Evolutionary conservation across 1,140 invertebrate genomes (phyloP).

Genomic region (Triops cancriformis): DNA sequence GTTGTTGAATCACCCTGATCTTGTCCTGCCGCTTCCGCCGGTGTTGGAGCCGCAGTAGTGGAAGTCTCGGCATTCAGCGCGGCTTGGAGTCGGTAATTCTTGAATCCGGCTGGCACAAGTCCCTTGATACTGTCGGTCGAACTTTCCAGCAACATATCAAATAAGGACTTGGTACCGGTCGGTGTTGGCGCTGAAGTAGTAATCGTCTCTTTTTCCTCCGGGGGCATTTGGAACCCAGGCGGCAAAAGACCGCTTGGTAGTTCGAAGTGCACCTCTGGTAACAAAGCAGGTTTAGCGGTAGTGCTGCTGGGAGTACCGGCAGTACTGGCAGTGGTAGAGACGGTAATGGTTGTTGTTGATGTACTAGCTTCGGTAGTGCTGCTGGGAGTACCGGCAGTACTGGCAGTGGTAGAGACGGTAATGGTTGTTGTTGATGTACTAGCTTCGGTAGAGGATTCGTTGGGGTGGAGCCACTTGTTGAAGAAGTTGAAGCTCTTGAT

Average conservation of each 20-base stretch:
- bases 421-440: constrained; percentile 16
- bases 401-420: constrained; percentile 27
- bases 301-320: neutral
- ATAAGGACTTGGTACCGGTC: neutral
- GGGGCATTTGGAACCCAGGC: neutral
- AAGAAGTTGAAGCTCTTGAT: constrained; percentile 36
- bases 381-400: neutral
- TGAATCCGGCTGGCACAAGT: constrained; percentile 22
- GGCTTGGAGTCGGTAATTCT: neutral
- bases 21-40: neutral
- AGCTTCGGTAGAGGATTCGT: constrained; percentile 30
- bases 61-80: constrained; percentile 1
- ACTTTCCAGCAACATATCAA: constrained; percentile 18
- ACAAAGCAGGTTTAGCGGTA: neutral
- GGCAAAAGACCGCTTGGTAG: neutral
- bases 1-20: neutral
- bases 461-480: constrained; percentile 26
- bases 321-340: constrained; percentile 20
- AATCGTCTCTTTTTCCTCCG: neutral
- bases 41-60: neutral
- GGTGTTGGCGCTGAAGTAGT: constrained; percentile 1
- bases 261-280: neutral
- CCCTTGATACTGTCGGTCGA: constrained; percentile 19
- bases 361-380: constrained; percentile 26
- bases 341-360: constrained; percentile 26